phyloP scores from a whole-genome alignment of 1,140 invertebrate genomes.

The Drosophila elegans region DNA sequence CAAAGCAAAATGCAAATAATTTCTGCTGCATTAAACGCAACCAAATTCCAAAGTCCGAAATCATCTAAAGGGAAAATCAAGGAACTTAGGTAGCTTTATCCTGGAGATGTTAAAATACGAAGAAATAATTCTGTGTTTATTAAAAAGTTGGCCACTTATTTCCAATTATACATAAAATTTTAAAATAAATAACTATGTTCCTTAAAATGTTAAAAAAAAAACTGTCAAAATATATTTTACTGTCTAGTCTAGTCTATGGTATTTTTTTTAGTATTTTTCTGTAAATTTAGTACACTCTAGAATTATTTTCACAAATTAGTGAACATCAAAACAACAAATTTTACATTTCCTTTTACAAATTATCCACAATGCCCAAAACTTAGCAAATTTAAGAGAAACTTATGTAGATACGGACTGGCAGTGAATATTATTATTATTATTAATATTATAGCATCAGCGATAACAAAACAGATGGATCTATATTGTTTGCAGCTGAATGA shows the following conservation, averaged over 20 bases:
- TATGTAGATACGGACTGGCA: neutral
- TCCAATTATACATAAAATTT: no score
- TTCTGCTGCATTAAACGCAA: constrained; percentile 51
- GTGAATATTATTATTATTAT: constrained; percentile 49
- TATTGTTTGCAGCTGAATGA: constrained; percentile 14
- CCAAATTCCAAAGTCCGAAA: constrained; percentile 17
- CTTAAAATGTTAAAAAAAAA: no score
- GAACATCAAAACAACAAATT: no score
- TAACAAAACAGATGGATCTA: constrained; percentile 46
- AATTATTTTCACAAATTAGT: no score
- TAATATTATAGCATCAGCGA: constrained; percentile 71
- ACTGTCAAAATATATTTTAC: no score
- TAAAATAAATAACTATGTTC: no score
- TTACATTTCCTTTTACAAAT: no score
- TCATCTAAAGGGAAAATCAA: neutral
- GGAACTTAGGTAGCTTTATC: constrained; percentile 3
- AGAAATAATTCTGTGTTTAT: no score
- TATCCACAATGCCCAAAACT: neutral
- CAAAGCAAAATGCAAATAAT: constrained; percentile 58
- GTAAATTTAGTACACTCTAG: no score
- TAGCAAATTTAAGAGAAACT: neutral
- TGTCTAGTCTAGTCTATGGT: no score
- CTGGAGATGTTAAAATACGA: neutral
- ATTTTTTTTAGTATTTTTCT: no score
- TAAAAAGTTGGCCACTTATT: no score